Evolutionary conservation across 2,888 invertebrate species (phyloP), one percentile per base, ranked within the genome.

Genomic region (Philonicus albiceps): DNA sequence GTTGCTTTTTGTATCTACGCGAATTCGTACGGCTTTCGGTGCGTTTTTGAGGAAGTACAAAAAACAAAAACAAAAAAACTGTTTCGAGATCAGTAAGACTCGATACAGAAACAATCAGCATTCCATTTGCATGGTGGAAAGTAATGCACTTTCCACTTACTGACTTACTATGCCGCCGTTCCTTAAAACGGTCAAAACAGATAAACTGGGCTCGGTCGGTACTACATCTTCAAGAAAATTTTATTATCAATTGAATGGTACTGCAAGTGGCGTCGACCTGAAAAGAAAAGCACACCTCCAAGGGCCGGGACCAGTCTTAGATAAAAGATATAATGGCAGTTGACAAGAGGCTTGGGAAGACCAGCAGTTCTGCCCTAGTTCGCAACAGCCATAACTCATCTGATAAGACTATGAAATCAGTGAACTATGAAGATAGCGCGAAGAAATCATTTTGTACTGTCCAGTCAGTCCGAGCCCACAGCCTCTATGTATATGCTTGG

Each of bases 401-500:
- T 64, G 81, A 83, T 83, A 83, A 83, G 81, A 34, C 22, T 37
- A 55, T 37, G 37, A 83, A 81, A 83, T 55, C 81, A 49, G 55
- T 64, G 81, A 83, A 37, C 81, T 83, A 83, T 83, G 19, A 83
- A 81, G 64, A 83, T 83, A 83, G 22, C 55, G 34, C 55, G 22
- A 22, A 64, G 64, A 64, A 37, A 64, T 83, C 34, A 83, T 83
- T 83, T 55, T 19, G 81, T 30, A 37, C 55, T 83, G 55, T 83
- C 64, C 64, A 0, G 34, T 64, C 81, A 37, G 3, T 22, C 22
- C 3, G 43, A 55, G 64, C 64, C 53, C 81, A 83, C 55, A 37
- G 34, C 81, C 30, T 16, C 19, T 19, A 40, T 27, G 22, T 19
- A 34, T 22, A 30, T 11, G 55, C 40, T 19, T 19, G 34, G 84